Evolutionary conservation across 2,113 vertebrate genomes (phyloP).

Genomic region (Thamnophis sirtalis): DNA sequence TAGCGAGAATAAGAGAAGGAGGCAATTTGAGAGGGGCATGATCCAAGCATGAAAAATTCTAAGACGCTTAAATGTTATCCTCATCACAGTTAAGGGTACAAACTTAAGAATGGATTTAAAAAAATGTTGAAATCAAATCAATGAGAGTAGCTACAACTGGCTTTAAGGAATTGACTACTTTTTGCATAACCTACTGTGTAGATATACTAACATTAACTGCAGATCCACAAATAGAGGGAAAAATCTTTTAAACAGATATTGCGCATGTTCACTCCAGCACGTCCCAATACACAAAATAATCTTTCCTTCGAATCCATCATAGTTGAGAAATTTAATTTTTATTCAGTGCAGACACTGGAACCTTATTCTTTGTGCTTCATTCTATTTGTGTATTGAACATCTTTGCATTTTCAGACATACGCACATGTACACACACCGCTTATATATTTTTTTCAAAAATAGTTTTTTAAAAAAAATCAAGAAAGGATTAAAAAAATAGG

Average conservation of each 20-base stretch:
- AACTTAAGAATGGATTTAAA: conserved; percentile 33
- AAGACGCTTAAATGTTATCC: conserved; percentile 40
- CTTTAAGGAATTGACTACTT: neutral
- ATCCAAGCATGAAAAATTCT: conserved; percentile 46
- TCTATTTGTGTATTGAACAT: neutral
- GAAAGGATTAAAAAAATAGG: conserved; percentile 53
- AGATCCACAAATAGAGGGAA: neutral
- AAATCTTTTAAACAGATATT: neutral
- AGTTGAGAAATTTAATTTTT: conserved; percentile 9
- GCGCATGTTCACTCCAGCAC: neutral
- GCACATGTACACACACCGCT: neutral
- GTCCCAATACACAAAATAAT: neutral
- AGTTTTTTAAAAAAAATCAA: conserved; percentile 32
- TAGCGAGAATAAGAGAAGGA: conserved; percentile 40
- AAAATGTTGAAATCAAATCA: neutral
- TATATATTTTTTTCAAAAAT: neutral
- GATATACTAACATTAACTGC: neutral
- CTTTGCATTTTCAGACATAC: neutral
- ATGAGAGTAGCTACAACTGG: neutral
- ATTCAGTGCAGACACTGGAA: conserved; percentile 19
- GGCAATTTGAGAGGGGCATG: conserved; percentile 62
- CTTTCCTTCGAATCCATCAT: neutral
- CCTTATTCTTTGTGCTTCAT: conserved; percentile 9
- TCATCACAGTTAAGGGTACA: conserved; percentile 46
- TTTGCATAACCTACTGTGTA: neutral